Evolutionary conservation across 2,113 vertebrate species (phyloP).

Genomic region (Ageneiosus marmoratus): DNA sequence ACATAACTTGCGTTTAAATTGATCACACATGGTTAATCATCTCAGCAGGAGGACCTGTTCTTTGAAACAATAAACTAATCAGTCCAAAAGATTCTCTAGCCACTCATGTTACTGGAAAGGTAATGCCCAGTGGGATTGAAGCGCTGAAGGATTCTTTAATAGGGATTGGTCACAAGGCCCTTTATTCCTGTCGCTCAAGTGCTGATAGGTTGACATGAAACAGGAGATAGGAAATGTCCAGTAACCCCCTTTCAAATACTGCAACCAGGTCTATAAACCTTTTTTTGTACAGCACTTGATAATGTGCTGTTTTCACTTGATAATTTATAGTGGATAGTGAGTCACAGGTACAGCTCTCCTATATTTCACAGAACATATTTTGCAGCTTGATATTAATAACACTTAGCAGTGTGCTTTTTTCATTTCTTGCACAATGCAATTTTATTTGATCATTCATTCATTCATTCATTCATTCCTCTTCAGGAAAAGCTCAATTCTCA

Average conservation of each 20-base stretch:
- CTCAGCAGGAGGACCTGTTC: conserved; percentile 60
- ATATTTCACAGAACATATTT: background rate
- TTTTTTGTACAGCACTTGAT: conserved; percentile 10
- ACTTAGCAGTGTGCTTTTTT: background rate
- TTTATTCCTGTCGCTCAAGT: conserved; percentile 22
- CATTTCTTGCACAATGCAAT: background rate
- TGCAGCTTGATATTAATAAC: background rate
- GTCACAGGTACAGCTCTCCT: background rate
- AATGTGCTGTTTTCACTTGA: background rate
- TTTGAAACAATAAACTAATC: conserved; percentile 63
- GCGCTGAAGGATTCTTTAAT: conserved; percentile 40
- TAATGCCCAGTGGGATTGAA: conserved; percentile 38
- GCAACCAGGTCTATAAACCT: background rate
- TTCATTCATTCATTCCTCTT: background rate
- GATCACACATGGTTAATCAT: conserved; percentile 64
- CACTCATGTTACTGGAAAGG: conserved; percentile 37
- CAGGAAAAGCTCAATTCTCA: background rate
- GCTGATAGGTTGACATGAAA: conserved; percentile 48
- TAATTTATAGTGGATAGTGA: background rate
- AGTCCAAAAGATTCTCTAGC: conserved; percentile 42
- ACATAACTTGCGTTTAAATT: conserved; percentile 51
- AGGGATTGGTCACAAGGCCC: conserved; percentile 18
- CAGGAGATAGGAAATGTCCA: conserved; percentile 5
- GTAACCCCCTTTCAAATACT: background rate
- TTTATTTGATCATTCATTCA: background rate